Conservation (phyloP, 2,113 vertebrate species). For the Tachuris rubrigastra region DNA sequence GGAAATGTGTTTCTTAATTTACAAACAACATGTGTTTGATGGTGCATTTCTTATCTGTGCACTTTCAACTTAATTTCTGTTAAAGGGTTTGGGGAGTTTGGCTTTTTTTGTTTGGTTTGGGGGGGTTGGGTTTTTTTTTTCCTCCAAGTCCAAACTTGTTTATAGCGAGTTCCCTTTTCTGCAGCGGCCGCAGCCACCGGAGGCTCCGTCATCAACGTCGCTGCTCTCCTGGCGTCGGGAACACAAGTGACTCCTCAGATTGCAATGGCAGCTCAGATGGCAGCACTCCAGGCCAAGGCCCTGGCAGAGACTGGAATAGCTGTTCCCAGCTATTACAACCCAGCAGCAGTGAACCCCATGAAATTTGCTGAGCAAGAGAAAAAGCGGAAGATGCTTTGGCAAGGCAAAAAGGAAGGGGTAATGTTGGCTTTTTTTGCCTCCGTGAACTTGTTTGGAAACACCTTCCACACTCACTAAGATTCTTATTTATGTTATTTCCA, state of each 20-base stretch:
- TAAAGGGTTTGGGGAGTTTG: background rate
- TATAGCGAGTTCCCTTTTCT: background rate
- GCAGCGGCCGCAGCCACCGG: slow-evolving; percentile 79
- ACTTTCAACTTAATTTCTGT: background rate
- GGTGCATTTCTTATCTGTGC: background rate
- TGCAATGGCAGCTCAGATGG: slow-evolving; percentile 99
- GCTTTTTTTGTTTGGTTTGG: too few relatives aligned
- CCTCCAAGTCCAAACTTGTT: background rate
- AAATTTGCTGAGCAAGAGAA: slow-evolving; percentile 98
- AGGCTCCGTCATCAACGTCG: slow-evolving; percentile 91
- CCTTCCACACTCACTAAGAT: too few relatives aligned
- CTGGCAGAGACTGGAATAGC: slow-evolving; percentile 97
- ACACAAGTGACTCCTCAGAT: slow-evolving; percentile 98
- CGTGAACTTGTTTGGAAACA: background rate
- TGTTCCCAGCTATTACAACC: slow-evolving; percentile 96
- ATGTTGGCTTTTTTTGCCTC: slow-evolving; percentile 3
- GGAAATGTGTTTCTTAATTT: background rate
- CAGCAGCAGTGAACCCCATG: slow-evolving; percentile 95
- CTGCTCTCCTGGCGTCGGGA: slow-evolving; percentile 93
- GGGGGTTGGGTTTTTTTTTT: background rate
- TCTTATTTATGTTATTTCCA: background rate
- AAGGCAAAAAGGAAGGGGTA: slow-evolving; percentile 98
- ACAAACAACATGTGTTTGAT: background rate
- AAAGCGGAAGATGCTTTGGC: slow-evolving; percentile 97
- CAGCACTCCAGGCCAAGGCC: slow-evolving; percentile 93